Base-by-base conservation (phyloP, 2,797 vertebrate species). In the Syndactyla subalaris region DNA sequence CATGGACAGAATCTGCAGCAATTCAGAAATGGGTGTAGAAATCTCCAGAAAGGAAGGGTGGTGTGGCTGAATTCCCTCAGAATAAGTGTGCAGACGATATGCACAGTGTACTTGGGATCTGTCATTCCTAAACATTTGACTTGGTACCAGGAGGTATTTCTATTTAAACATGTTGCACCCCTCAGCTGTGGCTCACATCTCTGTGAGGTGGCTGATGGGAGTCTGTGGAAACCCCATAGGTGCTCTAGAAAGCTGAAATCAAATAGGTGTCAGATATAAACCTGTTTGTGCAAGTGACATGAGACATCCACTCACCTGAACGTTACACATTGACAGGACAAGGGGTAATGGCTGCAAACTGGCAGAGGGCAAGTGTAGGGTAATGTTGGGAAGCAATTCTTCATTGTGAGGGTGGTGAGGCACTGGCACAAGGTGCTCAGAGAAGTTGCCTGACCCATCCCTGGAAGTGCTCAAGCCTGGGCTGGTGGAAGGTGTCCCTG, bases 101-200 rank as follows among this genome's bases (percentile, higher is more conserved):
- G 19, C 57, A 61, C 51, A 23, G 3, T 16, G 17, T 24, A 5
- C 4, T 58, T 8, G 2, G 36, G 63, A 29, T n/a, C 41, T 78
- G 6, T 17, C 1, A 9, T 21, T 89, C 59, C 74, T 46, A 55
- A 73, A 27, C 2, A 1, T 23, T 34, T 57, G 32, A 32, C 22
- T 81, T 76, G 32, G 15, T n/a, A 7, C 6, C 17, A 14, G 19
- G 72, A 23, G 20, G 32, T 57, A 1, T 36, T 85, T 78, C 54
- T 46, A 0, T 34, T 84, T 63, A 29, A 63, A 18, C 12, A 8
- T 0, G 0, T 59, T 68, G 39, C 11, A 14, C 3, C 22, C 38
- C 3, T 26, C 1, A 2, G 1, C 6, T 75, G 1, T 14, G 15
- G 57, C 32, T 81, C 67, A 38, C 27, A 17, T 24, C 46, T 48